Evolutionary conservation across 2,113 vertebrate species (phyloP).

Genomic region (Amazona guildingii): DNA sequence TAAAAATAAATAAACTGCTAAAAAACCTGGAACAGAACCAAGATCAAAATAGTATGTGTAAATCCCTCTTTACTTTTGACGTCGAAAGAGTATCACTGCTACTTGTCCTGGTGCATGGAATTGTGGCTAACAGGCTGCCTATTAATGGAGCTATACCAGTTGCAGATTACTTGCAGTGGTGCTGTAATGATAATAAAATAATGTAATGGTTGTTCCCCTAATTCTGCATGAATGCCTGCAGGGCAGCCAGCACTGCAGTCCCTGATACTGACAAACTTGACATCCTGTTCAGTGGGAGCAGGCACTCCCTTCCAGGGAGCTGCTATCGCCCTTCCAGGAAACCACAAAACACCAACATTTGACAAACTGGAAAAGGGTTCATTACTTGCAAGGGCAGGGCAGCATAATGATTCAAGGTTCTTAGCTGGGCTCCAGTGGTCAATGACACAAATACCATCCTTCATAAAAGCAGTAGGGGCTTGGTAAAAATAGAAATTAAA

Average conservation of each 20-base stretch:
- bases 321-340: background rate
- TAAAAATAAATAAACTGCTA: constrained; percentile 1
- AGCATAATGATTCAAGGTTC: background rate
- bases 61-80: constrained; percentile 8
- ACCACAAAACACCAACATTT: background rate
- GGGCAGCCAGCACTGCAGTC: background rate
- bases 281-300: background rate
- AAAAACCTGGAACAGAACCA: background rate
- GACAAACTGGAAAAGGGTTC: background rate
- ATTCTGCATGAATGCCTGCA: background rate
- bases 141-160: background rate
- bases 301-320: background rate
- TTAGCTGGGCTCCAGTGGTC: background rate
- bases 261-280: background rate
- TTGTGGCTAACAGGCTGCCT: background rate
- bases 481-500: constrained; percentile 36
- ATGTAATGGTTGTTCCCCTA: background rate
- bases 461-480: background rate
- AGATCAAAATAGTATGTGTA: background rate
- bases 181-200: background rate
- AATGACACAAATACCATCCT: background rate
- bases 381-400: constrained; percentile 3
- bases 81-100: background rate
- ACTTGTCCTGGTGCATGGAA: background rate
- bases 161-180: background rate